Evolutionary conservation across 2,888 invertebrate genomes (phyloP).

Genomic region (Melanostoma mellinum): DNA sequence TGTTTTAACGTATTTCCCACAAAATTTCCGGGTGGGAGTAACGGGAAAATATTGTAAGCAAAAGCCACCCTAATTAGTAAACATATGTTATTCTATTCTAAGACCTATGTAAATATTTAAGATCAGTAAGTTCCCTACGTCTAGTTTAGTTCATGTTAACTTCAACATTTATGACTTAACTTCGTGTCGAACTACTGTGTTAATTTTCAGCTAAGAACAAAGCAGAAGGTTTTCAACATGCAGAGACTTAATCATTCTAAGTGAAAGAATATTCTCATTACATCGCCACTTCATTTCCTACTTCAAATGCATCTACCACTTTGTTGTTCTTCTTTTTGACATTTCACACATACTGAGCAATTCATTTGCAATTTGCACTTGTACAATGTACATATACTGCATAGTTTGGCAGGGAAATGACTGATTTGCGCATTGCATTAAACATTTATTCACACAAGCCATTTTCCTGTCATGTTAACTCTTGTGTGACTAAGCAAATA

Average conservation of each 20-base stretch:
- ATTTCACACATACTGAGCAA: conserved; percentile 48
- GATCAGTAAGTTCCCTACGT: too few relatives aligned
- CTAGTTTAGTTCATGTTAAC: too few relatives aligned
- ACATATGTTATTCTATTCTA: too few relatives aligned
- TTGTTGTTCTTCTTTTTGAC: conserved; percentile 4
- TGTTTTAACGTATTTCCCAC: too few relatives aligned
- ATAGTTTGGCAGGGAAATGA: conserved; percentile 22
- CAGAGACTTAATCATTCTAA: neutral
- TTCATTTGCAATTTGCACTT: conserved; percentile 47
- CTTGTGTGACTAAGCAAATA: conserved; percentile 66
- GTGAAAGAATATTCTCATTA: conserved; percentile 5
- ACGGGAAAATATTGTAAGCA: too few relatives aligned
- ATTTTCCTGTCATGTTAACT: conserved; percentile 69
- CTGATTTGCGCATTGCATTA: conserved; percentile 52
- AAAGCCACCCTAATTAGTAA: too few relatives aligned
- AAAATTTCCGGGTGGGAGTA: too few relatives aligned
- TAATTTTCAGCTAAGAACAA: conserved; percentile 7
- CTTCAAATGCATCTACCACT: conserved; percentile 7
- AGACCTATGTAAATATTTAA: too few relatives aligned
- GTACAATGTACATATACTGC: neutral
- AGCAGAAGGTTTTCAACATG: neutral
- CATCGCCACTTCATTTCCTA: conserved; percentile 33
- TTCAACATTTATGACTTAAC: too few relatives aligned
- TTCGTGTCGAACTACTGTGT: neutral
- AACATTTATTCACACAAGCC: conserved; percentile 29